Evolutionary conservation across 2,113 vertebrate genomes (phyloP).

Genomic region (Terrapene triunguis): DNA sequence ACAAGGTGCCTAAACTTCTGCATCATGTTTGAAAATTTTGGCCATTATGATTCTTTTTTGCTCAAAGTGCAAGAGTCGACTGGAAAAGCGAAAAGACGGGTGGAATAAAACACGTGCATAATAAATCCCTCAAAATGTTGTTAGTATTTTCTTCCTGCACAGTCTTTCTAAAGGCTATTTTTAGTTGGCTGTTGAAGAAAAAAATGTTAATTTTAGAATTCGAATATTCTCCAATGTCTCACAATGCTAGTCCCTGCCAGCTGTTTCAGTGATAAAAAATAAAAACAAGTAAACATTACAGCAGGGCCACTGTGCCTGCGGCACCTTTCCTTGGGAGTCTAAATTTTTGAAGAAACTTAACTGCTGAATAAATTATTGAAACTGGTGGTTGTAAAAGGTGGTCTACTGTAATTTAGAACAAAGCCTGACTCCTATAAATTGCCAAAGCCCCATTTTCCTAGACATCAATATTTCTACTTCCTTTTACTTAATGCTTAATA

Average conservation of each 20-base stretch:
- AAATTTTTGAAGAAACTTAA: conserved; percentile 35
- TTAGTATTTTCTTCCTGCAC: background rate
- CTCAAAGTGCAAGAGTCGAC: background rate
- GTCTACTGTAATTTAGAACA: background rate
- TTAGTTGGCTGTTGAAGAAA: conserved; percentile 20
- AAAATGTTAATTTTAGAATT: conserved; percentile 40
- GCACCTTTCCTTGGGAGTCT: background rate
- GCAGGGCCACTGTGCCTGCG: background rate
- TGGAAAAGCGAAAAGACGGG: no score
- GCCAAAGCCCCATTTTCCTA: background rate
- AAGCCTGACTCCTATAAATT: background rate
- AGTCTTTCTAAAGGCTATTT: conserved; percentile 1
- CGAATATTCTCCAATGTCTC: conserved; percentile 21
- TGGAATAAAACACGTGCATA: background rate
- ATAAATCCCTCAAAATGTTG: background rate
- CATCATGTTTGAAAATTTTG: background rate
- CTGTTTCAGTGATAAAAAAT: conserved; percentile 27
- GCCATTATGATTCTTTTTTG: background rate
- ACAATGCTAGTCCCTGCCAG: conserved; percentile 47
- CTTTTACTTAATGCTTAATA: background rate
- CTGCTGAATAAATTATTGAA: background rate
- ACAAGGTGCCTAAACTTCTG: background rate
- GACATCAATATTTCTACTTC: fast-evolving
- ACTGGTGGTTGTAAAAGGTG: background rate
- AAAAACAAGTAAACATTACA: background rate